Evolutionary conservation across 2,113 vertebrate genomes (phyloP).

Genomic region (Esox niger): DNA sequence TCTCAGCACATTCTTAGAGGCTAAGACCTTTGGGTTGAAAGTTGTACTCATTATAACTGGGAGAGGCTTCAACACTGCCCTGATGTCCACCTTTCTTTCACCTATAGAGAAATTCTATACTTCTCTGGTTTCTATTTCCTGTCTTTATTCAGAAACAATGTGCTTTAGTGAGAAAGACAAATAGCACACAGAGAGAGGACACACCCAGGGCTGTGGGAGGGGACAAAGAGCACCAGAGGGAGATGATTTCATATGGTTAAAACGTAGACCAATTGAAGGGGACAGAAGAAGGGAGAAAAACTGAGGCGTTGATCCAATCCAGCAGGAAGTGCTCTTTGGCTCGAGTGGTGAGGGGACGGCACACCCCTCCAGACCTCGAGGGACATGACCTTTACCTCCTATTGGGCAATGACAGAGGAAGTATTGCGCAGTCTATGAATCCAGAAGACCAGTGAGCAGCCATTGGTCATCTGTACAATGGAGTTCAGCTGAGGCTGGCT

Average conservation of each 20-base stretch:
- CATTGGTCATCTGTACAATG: background rate
- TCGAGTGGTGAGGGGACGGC: background rate
- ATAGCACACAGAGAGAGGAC: background rate
- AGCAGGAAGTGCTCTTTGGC: background rate
- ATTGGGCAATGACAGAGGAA: background rate
- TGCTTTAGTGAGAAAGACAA: background rate
- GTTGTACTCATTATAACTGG: too few species aligned
- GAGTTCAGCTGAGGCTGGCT: background rate
- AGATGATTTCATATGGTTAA: background rate
- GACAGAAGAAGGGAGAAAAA: too few species aligned
- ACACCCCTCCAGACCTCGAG: slow-evolving; percentile 2
- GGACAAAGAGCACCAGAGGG: background rate
- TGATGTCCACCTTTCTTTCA: too few species aligned
- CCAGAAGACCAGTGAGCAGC: slow-evolving; percentile 2
- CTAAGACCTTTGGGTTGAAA: too few species aligned
- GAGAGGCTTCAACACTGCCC: too few species aligned
- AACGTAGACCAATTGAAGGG: background rate
- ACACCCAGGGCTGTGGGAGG: background rate
- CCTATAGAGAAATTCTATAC: too few species aligned
- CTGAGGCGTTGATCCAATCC: background rate
- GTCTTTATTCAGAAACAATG: background rate
- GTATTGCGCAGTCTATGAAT: too few species aligned
- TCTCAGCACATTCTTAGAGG: background rate
- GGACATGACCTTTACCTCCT: background rate
- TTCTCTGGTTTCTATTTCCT: too few species aligned